These are phyloP conservation scores for Anticlea derivata DNA, from an alignment of 2,888 invertebrate genomes.

Conservation along the genomic window DNA sequence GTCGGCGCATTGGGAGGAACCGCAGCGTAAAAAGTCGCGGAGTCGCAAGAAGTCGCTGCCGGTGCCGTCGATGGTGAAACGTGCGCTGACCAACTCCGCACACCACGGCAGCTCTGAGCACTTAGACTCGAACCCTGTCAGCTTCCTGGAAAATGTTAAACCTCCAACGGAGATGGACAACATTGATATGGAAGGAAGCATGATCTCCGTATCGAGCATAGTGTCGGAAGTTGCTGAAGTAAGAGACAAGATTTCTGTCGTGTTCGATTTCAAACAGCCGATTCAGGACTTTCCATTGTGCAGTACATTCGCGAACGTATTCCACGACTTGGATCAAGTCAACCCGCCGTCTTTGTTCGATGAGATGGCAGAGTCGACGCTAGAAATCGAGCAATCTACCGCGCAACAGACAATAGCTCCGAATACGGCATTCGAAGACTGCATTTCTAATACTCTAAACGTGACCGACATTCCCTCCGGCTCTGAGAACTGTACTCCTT, in stretches of 20 bases:
- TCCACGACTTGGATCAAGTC: constrained; percentile 87
- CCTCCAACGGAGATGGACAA: constrained; percentile 93
- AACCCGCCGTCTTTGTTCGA: constrained; percentile 89
- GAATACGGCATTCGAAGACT: constrained; percentile 81
- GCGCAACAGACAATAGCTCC: constrained; percentile 68
- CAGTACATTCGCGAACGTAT: constrained; percentile 66
- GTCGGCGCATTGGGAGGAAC: constrained; percentile 80
- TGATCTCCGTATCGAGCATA: constrained; percentile 93
- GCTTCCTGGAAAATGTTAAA: constrained; percentile 91
- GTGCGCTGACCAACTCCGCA: constrained; percentile 86
- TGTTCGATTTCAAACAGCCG: constrained; percentile 85
- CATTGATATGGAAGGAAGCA: constrained; percentile 91
- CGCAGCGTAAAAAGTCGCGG: constrained; percentile 64
- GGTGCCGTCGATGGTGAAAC: constrained; percentile 87
- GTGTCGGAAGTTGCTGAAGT: constrained; percentile 90
- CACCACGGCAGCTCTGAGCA: constrained; percentile 85
- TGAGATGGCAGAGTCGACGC: constrained; percentile 86
- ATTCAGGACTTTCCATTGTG: constrained; percentile 75
- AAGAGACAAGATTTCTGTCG: constrained; percentile 68
- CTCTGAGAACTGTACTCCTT: constrained; percentile 83
- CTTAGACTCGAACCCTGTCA: constrained; percentile 82
- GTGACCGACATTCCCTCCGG: constrained; percentile 83
- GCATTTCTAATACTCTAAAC: constrained; percentile 82
- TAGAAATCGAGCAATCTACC: constrained; percentile 73
- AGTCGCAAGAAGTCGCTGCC: constrained; percentile 88